Evolutionary conservation across 2,113 vertebrate species (phyloP), one percentile per base, ranked within the genome.

Genomic region (Penelope pileata): DNA sequence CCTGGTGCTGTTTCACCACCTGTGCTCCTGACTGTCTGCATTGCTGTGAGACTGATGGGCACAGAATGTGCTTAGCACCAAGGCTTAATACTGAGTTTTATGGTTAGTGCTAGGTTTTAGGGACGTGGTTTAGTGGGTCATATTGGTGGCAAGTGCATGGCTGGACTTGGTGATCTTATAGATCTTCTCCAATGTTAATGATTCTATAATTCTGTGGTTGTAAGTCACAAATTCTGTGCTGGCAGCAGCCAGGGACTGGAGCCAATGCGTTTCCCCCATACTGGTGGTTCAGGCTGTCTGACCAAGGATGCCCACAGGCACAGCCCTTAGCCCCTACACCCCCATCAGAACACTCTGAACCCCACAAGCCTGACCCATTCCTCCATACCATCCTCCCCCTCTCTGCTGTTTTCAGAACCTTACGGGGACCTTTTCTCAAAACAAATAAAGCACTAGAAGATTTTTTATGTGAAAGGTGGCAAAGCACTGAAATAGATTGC

Each of bases 241-340:
- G 74, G 34, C 85, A 91, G 32, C 30, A 76, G 43, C 17, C 38
- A 68, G 47, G 21, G 45, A 21, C 53, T 64, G 32, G 32, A 91
- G 84, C 3, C 0, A 0, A 34, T n/a, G 24, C 3, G 0, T 59
- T 86, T 36, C 15, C 32, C 42, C 58, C 32, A 10, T 75, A 1
- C 42, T 51, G 53, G 10, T 47, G 30, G 38, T 51, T 82, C 30
- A n/a, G 2, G 6, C 5, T 93, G 69, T 67, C 17, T 27, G 53
- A 84, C 13, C 21, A 21, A 72, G 60, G 32, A 22, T 64, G 76
- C 87, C 84, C 51, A 43, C 21, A 75, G n/a, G 48, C 19, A 34
- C 5, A 66, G n/a, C 69, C 47, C 51, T 63, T 1, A 4, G 29
- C 2, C 6, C 53, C 36, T 53, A 53, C 15, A 45, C 2, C 2